Percentiles rank a stretch among this genome's conserved stretches.
phyloP scores from a whole-genome alignment of 2,113 vertebrate species.

The Sylvilagus bachmani region DNA sequence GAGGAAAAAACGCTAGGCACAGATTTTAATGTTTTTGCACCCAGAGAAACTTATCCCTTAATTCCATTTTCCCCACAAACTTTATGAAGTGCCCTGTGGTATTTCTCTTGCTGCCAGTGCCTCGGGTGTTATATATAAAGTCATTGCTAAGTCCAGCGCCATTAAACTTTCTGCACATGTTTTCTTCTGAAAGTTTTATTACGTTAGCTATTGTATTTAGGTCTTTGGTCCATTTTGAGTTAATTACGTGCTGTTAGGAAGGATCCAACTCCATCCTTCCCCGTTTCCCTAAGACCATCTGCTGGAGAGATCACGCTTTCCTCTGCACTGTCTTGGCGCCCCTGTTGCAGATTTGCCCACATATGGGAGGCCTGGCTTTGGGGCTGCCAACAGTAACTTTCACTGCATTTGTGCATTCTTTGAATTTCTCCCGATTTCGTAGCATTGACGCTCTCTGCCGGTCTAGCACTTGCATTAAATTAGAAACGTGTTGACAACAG shows the following conservation, averaged over 20 bases:
- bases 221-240: not conserved
- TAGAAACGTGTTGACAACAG: not conserved
- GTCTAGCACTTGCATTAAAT: not conserved
- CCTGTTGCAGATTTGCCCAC: not conserved
- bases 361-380: not conserved
- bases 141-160: not conserved
- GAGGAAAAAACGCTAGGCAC: too few species aligned
- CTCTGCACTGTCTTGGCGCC: not conserved
- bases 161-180: not conserved
- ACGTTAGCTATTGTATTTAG: not conserved
- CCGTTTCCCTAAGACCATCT: not conserved
- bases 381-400: not conserved
- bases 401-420: not conserved
- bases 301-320: not conserved
- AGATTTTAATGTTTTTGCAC: too few species aligned
- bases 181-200: not conserved
- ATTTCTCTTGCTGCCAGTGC: not conserved
- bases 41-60: too few species aligned
- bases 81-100: not conserved
- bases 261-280: too few species aligned
- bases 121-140: not conserved
- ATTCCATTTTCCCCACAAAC: too few species aligned
- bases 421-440: not conserved
- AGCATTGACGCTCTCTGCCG: rapidly evolving
- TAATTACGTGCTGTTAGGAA: not conserved